phyloP scores from a whole-genome alignment of 2,113 vertebrate species.

The Lasiurus cinereus region DNA sequence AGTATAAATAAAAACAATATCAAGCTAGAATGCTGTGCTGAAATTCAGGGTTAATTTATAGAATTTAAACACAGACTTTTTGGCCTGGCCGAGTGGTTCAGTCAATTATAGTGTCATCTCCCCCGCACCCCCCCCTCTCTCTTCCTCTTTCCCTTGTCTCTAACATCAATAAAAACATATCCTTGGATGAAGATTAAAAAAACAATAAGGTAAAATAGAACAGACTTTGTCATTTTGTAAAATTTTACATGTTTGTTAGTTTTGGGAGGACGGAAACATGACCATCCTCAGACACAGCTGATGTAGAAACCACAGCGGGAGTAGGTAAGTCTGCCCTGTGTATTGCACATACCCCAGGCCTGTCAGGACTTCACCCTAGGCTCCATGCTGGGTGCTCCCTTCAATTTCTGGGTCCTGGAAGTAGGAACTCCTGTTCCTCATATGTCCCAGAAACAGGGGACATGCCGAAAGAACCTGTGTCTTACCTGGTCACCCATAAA shows the following conservation, averaged over 20 bases:
- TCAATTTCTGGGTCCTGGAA: not conserved
- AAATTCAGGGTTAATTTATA: not conserved
- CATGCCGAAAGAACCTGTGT: not conserved
- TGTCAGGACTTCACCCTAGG: not conserved
- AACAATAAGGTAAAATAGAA: not conserved
- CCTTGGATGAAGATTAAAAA: too few species aligned
- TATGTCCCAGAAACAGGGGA: not conserved
- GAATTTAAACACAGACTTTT: not conserved
- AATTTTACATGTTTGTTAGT: not conserved
- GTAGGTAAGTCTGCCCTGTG: not conserved
- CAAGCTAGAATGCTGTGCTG: not conserved
- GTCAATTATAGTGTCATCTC: not conserved
- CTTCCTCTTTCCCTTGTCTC: not conserved
- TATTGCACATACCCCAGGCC: not conserved
- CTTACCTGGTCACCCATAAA: not conserved
- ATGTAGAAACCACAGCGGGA: not conserved
- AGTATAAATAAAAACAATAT: not conserved
- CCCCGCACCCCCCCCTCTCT: too few species aligned
- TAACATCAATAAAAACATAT: too few species aligned
- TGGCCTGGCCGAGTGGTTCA: not conserved
- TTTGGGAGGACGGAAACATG: not conserved
- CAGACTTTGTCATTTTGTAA: not conserved
- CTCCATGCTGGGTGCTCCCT: not conserved
- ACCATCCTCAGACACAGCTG: not conserved
- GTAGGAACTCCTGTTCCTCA: not conserved